Base-by-base conservation (phyloP, 2,888 invertebrate species). In the Pseudococcus viburni region DNA sequence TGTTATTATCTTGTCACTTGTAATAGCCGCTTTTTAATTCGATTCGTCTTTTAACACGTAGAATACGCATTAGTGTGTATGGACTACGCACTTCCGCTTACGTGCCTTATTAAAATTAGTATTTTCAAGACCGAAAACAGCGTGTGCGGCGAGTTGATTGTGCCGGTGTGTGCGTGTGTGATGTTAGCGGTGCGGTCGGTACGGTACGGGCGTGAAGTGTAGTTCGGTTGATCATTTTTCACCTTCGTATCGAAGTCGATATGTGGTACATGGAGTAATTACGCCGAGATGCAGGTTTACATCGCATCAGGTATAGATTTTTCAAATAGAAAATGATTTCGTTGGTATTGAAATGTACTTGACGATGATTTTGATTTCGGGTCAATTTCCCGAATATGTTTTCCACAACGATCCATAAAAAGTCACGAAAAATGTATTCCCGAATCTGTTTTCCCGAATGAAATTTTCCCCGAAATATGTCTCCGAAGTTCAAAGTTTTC, bases 11-110 rank as follows among this genome's bases (percentile, higher is more conserved):
- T 80, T 39, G 80, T 80, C 80, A 80, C 80, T 80, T 80, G 80
- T 80, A 80, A 80, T 42, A 42, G 80, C 42, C 80, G 42, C 80
- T 42, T 80, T 42, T 80, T 80, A 80, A 80, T 80, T 80, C 39
- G 80, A 80, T 80, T 80, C 80, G n/a, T 80, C 80, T 80, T 80
- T 80, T 80, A 80, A 80, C 80, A 42, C 80, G 80, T 80, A 80
- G 42, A 80, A 80, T 80, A 80, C 39, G 80, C 80, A 80, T 80
- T 80, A 46, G 42, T 42, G 42, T 42, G 80, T 46, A 42, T 42
- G 42, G 80, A 80, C 80, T 80, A 80, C 80, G 80, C 80, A 80
- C 80, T 80, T 80, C 80, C 80, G 80, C 80, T 80, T 80, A 80
- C 80, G 80, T 80, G 80, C 80, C 42, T 80, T 80, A 80, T 80